phyloP scores from a whole-genome alignment of 2,797 vertebrate genomes.

The Platyrinchus mystaceus region DNA sequence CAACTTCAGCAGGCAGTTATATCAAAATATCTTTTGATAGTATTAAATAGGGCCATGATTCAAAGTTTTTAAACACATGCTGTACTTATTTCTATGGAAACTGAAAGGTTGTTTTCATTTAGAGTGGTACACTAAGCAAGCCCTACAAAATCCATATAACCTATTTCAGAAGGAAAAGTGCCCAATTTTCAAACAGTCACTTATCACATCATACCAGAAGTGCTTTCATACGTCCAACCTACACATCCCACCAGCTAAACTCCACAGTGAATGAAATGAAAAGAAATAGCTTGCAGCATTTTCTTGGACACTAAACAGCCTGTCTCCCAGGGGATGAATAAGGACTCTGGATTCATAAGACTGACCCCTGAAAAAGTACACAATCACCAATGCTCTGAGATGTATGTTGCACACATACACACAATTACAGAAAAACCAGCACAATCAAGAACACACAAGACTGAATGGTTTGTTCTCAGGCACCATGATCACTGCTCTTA shows the following conservation, averaged over 20 bases:
- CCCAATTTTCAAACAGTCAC: neutral
- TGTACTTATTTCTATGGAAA: conserved; percentile 25
- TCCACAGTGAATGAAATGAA: neutral
- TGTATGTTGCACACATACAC: neutral
- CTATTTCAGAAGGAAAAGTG: neutral
- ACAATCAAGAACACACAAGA: neutral
- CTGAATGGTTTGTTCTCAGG: neutral
- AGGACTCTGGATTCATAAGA: neutral
- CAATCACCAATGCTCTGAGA: neutral
- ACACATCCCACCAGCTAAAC: neutral
- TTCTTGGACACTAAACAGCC: neutral
- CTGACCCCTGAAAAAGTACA: neutral
- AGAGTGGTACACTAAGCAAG: neutral
- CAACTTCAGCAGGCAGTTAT: neutral
- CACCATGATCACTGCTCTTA: neutral
- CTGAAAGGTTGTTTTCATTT: conserved; percentile 13
- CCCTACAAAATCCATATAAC: neutral
- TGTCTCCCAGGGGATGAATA: neutral
- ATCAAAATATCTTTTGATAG: neutral
- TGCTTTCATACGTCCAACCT: neutral
- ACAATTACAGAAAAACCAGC: neutral
- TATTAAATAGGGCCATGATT: neutral
- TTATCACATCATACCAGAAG: neutral
- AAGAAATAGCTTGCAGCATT: neutral
- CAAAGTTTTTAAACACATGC: neutral